Evolutionary conservation across 1,140 invertebrate genomes (phyloP).

Genomic region (Dendrolimus kikuchii): DNA sequence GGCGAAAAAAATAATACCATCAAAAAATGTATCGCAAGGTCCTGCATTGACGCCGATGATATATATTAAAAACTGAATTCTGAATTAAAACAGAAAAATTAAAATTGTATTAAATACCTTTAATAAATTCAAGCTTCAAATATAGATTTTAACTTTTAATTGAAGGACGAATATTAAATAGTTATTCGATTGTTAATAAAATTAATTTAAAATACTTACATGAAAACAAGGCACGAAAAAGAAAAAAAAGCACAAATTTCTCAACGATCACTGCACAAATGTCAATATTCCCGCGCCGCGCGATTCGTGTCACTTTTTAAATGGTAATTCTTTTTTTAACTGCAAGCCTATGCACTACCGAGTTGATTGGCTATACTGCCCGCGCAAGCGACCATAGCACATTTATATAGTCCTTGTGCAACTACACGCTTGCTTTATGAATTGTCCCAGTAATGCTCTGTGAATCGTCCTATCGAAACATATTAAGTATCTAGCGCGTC

Average conservation of each 20-base stretch:
- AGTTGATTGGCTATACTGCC: slow-evolving; percentile 28
- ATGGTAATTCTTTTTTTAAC: slow-evolving; percentile 13
- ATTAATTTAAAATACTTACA: slow-evolving; percentile 5
- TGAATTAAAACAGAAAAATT: too few species aligned
- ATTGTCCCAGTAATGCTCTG: slow-evolving; percentile 20
- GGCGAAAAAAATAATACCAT: too few species aligned
- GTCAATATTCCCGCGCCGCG: slow-evolving; percentile 22
- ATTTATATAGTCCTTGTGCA: slow-evolving; percentile 42
- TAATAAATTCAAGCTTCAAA: too few species aligned
- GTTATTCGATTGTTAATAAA: too few species aligned
- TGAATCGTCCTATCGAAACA: slow-evolving; percentile 3
- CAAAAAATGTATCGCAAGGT: too few species aligned
- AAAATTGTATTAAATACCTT: too few species aligned
- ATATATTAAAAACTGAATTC: too few species aligned
- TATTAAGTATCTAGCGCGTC: too few species aligned
- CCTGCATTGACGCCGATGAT: too few species aligned
- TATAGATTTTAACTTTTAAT: too few species aligned
- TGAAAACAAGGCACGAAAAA: neutral
- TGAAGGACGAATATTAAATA: too few species aligned
- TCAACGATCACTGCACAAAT: slow-evolving; percentile 8
- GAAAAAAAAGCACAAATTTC: slow-evolving; percentile 4
- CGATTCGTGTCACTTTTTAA: slow-evolving; percentile 5
- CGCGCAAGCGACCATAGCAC: slow-evolving; percentile 22
- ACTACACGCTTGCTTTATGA: slow-evolving; percentile 18
- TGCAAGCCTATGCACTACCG: slow-evolving; percentile 28